phyloP scores from a whole-genome alignment of 2,797 vertebrate species.

The Pipistrellus pygmaeus region DNA sequence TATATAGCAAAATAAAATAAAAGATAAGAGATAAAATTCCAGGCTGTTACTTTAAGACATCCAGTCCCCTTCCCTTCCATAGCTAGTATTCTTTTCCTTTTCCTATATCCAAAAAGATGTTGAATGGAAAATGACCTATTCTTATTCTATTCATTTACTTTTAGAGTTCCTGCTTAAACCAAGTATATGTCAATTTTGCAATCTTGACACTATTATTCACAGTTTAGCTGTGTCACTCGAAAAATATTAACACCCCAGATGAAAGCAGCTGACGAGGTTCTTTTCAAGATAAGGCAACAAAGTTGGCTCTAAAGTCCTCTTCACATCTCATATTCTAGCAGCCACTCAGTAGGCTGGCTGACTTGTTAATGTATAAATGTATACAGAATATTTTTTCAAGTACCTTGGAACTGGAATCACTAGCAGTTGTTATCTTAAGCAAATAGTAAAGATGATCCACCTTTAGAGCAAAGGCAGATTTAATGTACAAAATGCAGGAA shows the following conservation, averaged over 20 bases:
- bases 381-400: conserved; percentile 57
- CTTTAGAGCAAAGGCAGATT: conserved; percentile 56
- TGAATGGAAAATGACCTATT: conserved; percentile 23
- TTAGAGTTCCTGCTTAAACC: conserved; percentile 28
- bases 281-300: conserved; percentile 72
- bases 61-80: background rate
- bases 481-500: conserved; percentile 54
- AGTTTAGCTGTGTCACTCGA: conserved; percentile 30
- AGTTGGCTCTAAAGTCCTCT: conserved; percentile 60
- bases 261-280: conserved; percentile 40
- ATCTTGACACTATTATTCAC: conserved; percentile 12
- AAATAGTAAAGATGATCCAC: conserved; percentile 56
- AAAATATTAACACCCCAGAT: conserved; percentile 41
- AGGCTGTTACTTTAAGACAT: background rate
- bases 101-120: background rate
- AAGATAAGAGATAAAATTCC: background rate
- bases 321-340: conserved; percentile 59
- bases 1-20: background rate
- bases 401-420: conserved; percentile 65
- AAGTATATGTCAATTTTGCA: conserved; percentile 7
- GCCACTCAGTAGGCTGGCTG: conserved; percentile 2
- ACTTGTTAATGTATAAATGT: conserved; percentile 7
- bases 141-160: background rate
- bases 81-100: background rate
- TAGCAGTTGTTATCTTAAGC: conserved; percentile 62